Evolutionary conservation across 2,888 invertebrate genomes (phyloP).

Genomic region (Lumbricus terrestris): DNA sequence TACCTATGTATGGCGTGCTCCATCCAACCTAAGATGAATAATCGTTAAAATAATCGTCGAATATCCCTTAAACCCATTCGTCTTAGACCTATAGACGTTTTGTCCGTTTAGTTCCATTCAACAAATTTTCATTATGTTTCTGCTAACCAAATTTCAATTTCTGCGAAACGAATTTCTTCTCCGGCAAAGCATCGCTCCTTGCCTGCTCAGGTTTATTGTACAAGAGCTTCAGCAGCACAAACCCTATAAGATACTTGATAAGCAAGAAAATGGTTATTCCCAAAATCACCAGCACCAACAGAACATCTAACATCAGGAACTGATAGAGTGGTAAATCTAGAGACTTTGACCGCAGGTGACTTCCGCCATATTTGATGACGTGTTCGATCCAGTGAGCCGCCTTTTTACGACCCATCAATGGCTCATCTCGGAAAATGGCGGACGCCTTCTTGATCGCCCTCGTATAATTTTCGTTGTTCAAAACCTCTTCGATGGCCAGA

Average conservation of each 20-base stretch:
- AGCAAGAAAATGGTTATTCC: neutral
- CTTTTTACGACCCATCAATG: conserved; percentile 35
- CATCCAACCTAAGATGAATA: too few species aligned
- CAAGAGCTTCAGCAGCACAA: neutral
- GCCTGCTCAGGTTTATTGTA: neutral
- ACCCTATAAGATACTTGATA: neutral
- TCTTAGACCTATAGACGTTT: too few species aligned
- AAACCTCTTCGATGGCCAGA: conserved; percentile 32
- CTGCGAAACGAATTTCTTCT: neutral
- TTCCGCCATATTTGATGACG: conserved; percentile 43
- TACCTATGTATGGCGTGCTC: too few species aligned
- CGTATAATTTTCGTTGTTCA: conserved; percentile 34
- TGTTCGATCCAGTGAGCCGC: conserved; percentile 44
- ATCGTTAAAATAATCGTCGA: too few species aligned
- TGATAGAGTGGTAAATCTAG: conserved; percentile 40
- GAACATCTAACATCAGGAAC: conserved; percentile 39
- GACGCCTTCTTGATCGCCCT: conserved; percentile 36
- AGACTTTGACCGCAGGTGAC: conserved; percentile 39
- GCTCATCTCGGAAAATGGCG: conserved; percentile 31
- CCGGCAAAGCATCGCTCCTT: neutral
- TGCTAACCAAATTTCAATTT: neutral
- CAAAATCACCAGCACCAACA: conserved; percentile 24
- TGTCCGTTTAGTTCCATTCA: too few species aligned
- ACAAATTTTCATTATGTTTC: too few species aligned
- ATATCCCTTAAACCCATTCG: too few species aligned